These are phyloP conservation scores for Antrozous pallidus DNA, from an alignment of 2,797 vertebrate species.

Conservation along the genomic window DNA sequence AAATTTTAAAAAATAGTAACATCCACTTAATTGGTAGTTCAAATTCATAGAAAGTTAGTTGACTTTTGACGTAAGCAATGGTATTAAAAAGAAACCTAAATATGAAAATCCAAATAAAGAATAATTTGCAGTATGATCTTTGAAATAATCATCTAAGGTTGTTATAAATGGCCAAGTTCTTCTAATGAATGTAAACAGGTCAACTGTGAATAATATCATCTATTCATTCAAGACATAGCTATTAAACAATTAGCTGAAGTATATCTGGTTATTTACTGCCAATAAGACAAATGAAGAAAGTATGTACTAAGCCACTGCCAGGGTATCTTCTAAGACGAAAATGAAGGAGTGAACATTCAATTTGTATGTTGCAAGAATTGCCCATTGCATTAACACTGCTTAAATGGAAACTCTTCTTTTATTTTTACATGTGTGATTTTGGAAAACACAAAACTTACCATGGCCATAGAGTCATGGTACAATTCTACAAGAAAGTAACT, in stretches of 20 bases:
- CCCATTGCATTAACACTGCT: not conserved
- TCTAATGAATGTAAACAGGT: not conserved
- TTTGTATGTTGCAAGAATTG: not conserved
- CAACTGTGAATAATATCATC: not conserved
- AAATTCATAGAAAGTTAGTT: not conserved
- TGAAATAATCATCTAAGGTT: conserved; percentile 35
- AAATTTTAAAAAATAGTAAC: not conserved
- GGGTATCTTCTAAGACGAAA: not conserved
- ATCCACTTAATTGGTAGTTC: not conserved
- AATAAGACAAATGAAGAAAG: not conserved
- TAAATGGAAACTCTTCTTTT: not conserved
- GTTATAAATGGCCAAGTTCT: not conserved
- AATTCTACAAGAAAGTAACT: not conserved
- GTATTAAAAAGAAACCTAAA: not conserved
- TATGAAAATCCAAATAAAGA: not conserved
- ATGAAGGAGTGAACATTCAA: not conserved
- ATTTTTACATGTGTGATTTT: not conserved
- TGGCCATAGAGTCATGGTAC: not conserved
- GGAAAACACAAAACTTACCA: not conserved
- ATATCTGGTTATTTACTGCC: not conserved
- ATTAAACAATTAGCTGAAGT: conserved; percentile 17
- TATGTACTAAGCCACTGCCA: not conserved
- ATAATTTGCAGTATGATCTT: not conserved
- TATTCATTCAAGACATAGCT: not conserved
- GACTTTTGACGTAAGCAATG: not conserved